Conservation (phyloP, 2,113 vertebrate genomes). For the Cyphomyrus plagiostoma region DNA sequence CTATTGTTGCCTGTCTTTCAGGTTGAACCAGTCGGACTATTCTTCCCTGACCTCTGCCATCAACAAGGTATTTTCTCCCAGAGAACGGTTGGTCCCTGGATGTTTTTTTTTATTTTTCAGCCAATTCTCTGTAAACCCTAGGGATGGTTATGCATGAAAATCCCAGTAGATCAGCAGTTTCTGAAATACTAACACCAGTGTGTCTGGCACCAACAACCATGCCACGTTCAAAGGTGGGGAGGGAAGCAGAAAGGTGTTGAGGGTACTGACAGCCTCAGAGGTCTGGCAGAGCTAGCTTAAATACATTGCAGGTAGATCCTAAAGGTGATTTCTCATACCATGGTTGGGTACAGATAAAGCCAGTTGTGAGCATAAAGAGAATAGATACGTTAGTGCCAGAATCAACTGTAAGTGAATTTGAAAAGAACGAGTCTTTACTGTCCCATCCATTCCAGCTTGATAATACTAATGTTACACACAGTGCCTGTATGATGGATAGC, state of each 20-base stretch:
- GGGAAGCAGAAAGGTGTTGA: too few relatives aligned
- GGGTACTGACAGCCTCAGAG: background rate
- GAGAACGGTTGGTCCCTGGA: too few relatives aligned
- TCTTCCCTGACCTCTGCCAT: too few relatives aligned
- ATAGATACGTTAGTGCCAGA: conserved; percentile 13
- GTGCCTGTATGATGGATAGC: background rate
- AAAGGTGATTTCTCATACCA: conserved; percentile 45
- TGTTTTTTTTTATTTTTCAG: too few relatives aligned
- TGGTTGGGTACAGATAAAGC: conserved; percentile 43
- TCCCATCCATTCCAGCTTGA: background rate
- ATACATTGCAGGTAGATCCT: conserved; percentile 25
- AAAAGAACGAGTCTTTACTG: background rate
- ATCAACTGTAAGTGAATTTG: background rate
- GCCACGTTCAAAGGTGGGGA: background rate
- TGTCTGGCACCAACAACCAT: too few relatives aligned
- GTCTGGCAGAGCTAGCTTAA: background rate
- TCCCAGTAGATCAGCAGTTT: too few relatives aligned
- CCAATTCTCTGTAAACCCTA: too few relatives aligned
- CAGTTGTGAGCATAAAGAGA: conserved; percentile 37
- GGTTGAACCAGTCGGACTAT: too few relatives aligned
- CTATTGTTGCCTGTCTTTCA: too few relatives aligned
- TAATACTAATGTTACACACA: background rate
- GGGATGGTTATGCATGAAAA: too few relatives aligned
- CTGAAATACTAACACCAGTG: too few relatives aligned
- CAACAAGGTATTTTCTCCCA: too few relatives aligned